These are phyloP conservation scores for Caenorhabditis latens DNA, from an alignment of 1,140 invertebrate species.

Conservation along the genomic window DNA sequence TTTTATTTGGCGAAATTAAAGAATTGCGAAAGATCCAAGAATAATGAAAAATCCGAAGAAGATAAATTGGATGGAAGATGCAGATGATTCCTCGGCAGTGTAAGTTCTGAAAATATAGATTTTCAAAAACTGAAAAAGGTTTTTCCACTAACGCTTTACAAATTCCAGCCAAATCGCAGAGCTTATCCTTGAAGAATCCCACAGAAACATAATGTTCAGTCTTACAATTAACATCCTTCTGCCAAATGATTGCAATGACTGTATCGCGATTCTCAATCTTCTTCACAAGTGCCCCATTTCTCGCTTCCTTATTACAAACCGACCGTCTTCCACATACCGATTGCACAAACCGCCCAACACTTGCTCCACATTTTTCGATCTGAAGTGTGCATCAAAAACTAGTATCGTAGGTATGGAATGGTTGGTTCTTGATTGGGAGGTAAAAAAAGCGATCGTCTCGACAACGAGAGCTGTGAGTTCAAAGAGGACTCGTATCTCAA, in stretches of 20 bases:
- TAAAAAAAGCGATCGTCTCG: too few relatives aligned
- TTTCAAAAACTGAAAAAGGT: background rate
- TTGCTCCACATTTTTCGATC: background rate
- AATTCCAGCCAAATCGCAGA: background rate
- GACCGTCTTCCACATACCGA: background rate
- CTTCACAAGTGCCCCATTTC: background rate
- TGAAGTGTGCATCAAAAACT: background rate
- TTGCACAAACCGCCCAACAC: background rate
- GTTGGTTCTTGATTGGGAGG: too few relatives aligned
- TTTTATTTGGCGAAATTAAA: too few relatives aligned
- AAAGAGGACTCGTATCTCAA: too few relatives aligned
- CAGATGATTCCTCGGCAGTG: background rate
- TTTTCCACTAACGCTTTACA: background rate
- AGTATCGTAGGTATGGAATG: too few relatives aligned
- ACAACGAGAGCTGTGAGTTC: too few relatives aligned
- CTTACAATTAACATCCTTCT: background rate
- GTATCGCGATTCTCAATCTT: background rate
- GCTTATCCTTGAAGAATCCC: slow-evolving; percentile 1
- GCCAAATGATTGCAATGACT: background rate
- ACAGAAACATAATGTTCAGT: background rate
- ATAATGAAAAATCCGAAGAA: too few relatives aligned
- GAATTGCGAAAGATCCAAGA: too few relatives aligned
- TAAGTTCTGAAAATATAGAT: background rate
- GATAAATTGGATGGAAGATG: too few relatives aligned
- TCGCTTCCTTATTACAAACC: background rate